Evolutionary conservation across 2,113 vertebrate species (phyloP).

Genomic region (Gymnobelideus leadbeateri): DNA sequence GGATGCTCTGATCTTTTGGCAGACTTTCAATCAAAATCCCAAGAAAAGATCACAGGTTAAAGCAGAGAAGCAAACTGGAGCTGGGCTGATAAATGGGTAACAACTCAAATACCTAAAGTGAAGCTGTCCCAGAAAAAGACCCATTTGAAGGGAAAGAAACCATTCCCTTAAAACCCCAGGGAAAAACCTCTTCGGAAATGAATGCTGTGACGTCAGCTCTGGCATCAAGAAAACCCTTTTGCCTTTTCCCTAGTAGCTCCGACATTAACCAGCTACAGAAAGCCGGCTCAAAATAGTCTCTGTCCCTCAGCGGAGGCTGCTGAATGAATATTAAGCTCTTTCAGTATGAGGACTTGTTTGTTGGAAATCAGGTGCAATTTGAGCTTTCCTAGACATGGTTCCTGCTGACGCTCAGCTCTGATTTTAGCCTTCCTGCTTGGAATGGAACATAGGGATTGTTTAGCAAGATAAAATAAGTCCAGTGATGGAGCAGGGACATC

Average conservation of each 20-base stretch:
- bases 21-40: background rate
- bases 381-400: conserved; percentile 54
- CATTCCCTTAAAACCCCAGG: conserved; percentile 44
- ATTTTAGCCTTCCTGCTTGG: conserved; percentile 36
- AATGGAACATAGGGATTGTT: background rate
- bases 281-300: conserved; percentile 79
- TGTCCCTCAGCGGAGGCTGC: conserved; percentile 64
- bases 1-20: background rate
- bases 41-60: conserved; percentile 2
- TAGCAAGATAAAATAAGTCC: background rate
- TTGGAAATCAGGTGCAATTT: conserved; percentile 67
- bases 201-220: conserved; percentile 20
- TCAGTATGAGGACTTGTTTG: conserved; percentile 60
- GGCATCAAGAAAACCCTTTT: conserved; percentile 39
- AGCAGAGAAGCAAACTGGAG: background rate
- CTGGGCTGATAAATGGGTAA: conserved; percentile 20
- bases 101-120: conserved; percentile 35
- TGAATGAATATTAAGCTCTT: conserved; percentile 54
- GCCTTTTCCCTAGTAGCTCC: conserved; percentile 57
- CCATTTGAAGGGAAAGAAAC: accelerated
- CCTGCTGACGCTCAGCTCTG: conserved; percentile 64
- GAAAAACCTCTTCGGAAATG: conserved; percentile 45
- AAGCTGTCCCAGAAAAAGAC: background rate
- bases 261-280: conserved; percentile 76
- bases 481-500: background rate